Conservation (phyloP, 35 echinoderm and acorn worm species). For the Apostichopus californicus region DNA sequence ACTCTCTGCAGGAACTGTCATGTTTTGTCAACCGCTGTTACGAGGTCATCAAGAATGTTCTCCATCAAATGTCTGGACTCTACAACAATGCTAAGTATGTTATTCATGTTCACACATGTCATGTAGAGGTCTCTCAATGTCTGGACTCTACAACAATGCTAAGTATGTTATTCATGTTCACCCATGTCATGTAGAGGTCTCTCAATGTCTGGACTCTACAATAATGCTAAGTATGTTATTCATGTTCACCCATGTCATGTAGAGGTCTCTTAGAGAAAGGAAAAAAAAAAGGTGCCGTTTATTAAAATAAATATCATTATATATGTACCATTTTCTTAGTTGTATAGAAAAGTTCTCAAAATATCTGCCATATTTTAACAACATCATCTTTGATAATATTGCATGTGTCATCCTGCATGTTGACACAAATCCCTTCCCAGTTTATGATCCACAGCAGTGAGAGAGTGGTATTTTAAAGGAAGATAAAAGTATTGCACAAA, state of each 20-base stretch:
- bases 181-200: neutral
- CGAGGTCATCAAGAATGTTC: constrained; percentile 90
- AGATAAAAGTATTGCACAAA: no score
- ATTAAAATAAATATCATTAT: no score
- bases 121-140: neutral
- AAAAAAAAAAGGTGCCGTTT: no score
- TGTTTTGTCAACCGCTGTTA: constrained; percentile 94
- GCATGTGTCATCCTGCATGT: no score
- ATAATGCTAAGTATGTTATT: neutral
- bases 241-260: neutral
- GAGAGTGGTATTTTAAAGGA: no score
- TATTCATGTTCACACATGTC: neutral
- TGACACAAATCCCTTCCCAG: no score
- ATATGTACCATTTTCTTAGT: no score
- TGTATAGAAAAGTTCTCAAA: no score
- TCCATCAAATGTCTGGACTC: constrained; percentile 87
- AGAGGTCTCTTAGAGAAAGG: no score
- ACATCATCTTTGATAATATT: no score
- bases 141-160: neutral
- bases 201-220: neutral
- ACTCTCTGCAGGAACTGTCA: constrained; percentile 76
- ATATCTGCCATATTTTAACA: no score
- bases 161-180: neutral
- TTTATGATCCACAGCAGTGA: no score
- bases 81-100: constrained; percentile 96